Base-by-base conservation (phyloP, 2,113 vertebrate genomes). In the Gambusia holbrooki region DNA sequence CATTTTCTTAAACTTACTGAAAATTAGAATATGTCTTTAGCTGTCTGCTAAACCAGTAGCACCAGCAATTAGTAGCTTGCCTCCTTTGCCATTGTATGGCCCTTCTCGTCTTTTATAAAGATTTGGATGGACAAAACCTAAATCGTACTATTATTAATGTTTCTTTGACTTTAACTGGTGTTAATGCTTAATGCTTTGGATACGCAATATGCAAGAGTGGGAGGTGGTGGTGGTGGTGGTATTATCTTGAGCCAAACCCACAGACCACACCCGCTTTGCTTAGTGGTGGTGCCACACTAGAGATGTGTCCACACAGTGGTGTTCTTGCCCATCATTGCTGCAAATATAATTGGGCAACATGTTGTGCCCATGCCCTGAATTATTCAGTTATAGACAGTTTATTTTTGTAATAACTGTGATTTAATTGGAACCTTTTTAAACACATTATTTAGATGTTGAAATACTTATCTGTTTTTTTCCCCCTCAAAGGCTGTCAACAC, bases 401-500 rank as follows among this genome's bases (percentile, higher is more conserved):
- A 29, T 32, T 48, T 48, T 48, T 48, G 17, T 48, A 48, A 48
- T 37, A 19, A 48, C 17, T 48, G 17, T 48, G 17, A 48, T 6
- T 19, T 48, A 19, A 48, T 17, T 48, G 17, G 4, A 48, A 48
- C 45, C 5, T 48, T 48, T 48, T 48, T 48, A 48, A 48, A 48
- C 14, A 48, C 14, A 48, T 48, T 11, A 33, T 40, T 42, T 42
- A 28, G n/a, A 35, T 17, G 19, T 17, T 22, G 19, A 48, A 48
- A 51, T 28, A 63, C 35, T 62, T 73, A 4, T 42, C 27, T 29
- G 28, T 68, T 30, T 80, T 3, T 51, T n/a, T 75, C 30, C 17
- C 17, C 48, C 60, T 92, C 85, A 79, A 85, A 91, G 92, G 92
- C 77, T 93, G 90, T 90, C 91, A 91, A 84, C 88, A 90, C 87